Conservation (phyloP, 2,888 invertebrate species). For the Lordiphosa fenestrarum region DNA sequence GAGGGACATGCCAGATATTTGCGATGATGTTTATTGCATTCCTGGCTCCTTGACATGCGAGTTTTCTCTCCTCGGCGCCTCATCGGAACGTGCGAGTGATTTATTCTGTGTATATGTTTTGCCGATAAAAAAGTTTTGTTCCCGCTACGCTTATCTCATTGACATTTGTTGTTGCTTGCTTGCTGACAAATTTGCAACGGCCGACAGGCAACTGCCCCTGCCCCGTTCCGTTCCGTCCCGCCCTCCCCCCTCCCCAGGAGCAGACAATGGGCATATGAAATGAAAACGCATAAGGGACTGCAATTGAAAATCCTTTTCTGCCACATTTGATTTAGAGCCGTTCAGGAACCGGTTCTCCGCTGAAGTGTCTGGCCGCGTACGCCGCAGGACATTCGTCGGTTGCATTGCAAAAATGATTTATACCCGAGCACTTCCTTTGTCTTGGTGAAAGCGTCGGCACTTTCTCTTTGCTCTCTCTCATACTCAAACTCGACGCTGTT, state of each 20-base stretch:
- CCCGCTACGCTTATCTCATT: slow-evolving; percentile 58
- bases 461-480: slow-evolving; percentile 29
- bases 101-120: slow-evolving; percentile 46
- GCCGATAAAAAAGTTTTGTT: slow-evolving; percentile 62
- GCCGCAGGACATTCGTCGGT: slow-evolving; percentile 46
- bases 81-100: slow-evolving; percentile 48
- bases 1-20: slow-evolving; percentile 34
- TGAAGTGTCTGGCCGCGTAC: slow-evolving; percentile 43
- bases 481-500: slow-evolving; percentile 27
- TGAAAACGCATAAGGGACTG: slow-evolving; percentile 37
- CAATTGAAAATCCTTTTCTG: slow-evolving; percentile 37
- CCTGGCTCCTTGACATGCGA: slow-evolving; percentile 20
- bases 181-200: slow-evolving; percentile 67
- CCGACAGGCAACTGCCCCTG: slow-evolving; percentile 15
- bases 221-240: background rate
- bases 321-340: slow-evolving; percentile 42
- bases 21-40: slow-evolving; percentile 60
- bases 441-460: slow-evolving; percentile 44
- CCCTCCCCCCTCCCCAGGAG: background rate
- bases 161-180: slow-evolving; percentile 53
- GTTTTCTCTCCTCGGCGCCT: background rate
- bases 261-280: slow-evolving; percentile 48
- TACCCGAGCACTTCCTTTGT: slow-evolving; percentile 42
- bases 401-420: slow-evolving; percentile 41
- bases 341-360: slow-evolving; percentile 42